Conservation (phyloP, 2,113 vertebrate species). For the Macquaria ambigua region DNA sequence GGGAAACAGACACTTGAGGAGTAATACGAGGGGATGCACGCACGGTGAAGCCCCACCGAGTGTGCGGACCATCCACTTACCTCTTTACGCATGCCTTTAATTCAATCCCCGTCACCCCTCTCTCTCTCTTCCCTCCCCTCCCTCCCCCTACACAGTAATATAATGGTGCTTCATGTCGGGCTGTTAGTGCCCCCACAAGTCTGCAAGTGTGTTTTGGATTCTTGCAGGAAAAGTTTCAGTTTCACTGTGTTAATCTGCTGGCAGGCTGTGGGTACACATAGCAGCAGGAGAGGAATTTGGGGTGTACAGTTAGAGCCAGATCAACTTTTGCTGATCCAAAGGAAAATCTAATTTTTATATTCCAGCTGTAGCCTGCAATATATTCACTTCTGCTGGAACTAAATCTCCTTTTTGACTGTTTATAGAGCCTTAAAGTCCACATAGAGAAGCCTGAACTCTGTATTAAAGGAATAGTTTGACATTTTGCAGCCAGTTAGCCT, state of each 20-base stretch:
- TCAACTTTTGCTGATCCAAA: conserved; percentile 67
- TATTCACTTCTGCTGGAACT: conserved; percentile 8
- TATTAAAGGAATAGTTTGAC: no score
- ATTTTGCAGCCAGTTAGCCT: not conserved
- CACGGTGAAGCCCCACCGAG: conserved; percentile 37
- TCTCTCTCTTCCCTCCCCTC: not conserved
- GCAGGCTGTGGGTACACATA: conserved; percentile 37
- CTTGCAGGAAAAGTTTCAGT: conserved; percentile 71
- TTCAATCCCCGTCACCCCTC: not conserved
- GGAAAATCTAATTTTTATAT: conserved; percentile 56
- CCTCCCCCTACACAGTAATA: not conserved
- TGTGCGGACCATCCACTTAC: conserved; percentile 33
- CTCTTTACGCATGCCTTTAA: conserved; percentile 41
- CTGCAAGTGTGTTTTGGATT: conserved; percentile 42
- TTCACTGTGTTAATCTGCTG: conserved; percentile 44
- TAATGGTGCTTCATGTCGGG: conserved; percentile 24
- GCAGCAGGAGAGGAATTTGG: conserved; percentile 51
- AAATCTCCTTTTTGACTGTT: not conserved
- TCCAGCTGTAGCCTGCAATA: conserved; percentile 26
- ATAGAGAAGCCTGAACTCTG: not conserved
- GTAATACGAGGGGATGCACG: conserved; percentile 57
- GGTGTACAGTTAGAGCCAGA: conserved; percentile 40
- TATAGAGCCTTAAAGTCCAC: not conserved
- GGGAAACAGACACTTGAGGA: conserved; percentile 82
- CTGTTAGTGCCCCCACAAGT: not conserved